phyloP scores from a whole-genome alignment of 2,888 invertebrate genomes.

The Sinelater perroti region DNA sequence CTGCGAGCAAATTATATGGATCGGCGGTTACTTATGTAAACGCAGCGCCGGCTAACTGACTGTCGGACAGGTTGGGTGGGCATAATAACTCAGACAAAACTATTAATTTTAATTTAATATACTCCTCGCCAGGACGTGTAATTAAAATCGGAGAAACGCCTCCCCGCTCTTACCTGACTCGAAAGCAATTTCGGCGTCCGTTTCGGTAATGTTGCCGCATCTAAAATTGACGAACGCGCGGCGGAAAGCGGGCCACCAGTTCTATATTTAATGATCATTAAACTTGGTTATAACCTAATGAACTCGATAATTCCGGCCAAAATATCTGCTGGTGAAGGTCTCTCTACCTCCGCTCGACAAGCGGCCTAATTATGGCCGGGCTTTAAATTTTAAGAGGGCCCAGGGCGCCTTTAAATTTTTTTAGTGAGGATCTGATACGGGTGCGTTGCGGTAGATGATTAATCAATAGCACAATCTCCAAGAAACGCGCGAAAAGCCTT shows the following conservation, averaged over 20 bases:
- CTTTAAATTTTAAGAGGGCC: too few species aligned
- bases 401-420: too few species aligned
- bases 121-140: constrained; percentile 17
- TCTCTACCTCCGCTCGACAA: too few species aligned
- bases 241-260: neutral
- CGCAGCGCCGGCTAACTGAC: constrained; percentile 14
- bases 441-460: too few species aligned
- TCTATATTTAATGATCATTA: constrained; percentile 9
- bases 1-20: constrained; percentile 20
- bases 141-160: constrained; percentile 25
- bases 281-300: constrained; percentile 1
- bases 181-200: constrained; percentile 11
- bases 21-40: constrained; percentile 15
- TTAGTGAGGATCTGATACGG: too few species aligned
- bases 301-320: neutral
- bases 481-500: too few species aligned
- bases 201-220: constrained; percentile 7
- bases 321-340: too few species aligned
- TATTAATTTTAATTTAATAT: constrained; percentile 27
- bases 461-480: too few species aligned
- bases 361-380: too few species aligned
- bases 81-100: constrained; percentile 19
- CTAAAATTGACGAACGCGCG: constrained; percentile 10
- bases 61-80: constrained; percentile 23
- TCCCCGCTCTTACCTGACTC: constrained; percentile 12